Evolutionary conservation across 2,113 vertebrate species (phyloP).

Genomic region (Papio anubis): DNA sequence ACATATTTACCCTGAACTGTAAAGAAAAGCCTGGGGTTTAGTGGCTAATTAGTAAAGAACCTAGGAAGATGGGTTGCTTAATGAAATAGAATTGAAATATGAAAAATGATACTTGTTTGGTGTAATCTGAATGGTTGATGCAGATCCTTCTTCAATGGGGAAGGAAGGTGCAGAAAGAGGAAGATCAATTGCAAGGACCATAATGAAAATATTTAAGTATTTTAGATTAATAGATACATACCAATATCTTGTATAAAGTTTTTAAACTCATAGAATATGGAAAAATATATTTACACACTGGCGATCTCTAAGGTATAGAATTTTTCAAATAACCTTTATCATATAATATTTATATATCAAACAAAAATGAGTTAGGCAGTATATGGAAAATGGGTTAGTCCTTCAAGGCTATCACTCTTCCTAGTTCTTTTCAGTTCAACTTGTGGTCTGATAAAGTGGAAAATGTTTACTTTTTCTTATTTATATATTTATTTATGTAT

Average conservation of each 20-base stretch:
- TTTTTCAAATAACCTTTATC: not conserved
- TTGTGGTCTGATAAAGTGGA: not conserved
- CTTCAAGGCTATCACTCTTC: not conserved
- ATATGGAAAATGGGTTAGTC: not conserved
- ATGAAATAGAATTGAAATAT: not conserved
- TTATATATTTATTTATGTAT: too few relatives aligned
- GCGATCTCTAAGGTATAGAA: not conserved
- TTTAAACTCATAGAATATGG: not conserved
- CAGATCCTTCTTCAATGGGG: not conserved
- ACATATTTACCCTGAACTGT: not conserved
- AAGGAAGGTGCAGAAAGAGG: not conserved
- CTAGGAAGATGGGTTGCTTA: not conserved
- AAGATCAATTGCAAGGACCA: not conserved
- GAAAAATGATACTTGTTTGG: not conserved
- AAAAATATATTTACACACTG: not conserved
- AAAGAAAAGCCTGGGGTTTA: not conserved
- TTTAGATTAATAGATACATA: not conserved
- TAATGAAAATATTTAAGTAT: not conserved
- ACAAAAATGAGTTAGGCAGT: not conserved
- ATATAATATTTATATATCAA: not conserved
- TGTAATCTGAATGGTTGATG: not conserved
- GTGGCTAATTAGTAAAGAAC: not conserved
- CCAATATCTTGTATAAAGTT: not conserved
- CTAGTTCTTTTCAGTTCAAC: not conserved
- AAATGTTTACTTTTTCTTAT: not conserved